phyloP scores from a whole-genome alignment of 2,113 vertebrate species.

The Carassius auratus region DNA sequence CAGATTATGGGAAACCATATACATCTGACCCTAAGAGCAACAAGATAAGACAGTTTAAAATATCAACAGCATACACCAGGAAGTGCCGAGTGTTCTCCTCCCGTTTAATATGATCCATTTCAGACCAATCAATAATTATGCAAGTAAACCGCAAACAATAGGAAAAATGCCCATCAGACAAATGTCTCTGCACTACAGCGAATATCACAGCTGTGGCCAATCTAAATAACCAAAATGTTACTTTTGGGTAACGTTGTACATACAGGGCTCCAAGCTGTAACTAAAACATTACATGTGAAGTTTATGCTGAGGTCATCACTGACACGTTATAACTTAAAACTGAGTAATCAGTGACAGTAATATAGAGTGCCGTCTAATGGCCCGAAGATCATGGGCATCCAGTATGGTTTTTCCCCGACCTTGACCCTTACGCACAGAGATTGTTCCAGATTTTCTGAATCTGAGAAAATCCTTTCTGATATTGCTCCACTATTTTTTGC shows the following conservation, averaged over 20 bases:
- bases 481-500: too few species aligned
- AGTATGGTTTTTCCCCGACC: too few species aligned
- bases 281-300: too few species aligned
- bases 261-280: too few species aligned
- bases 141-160: constrained; percentile 21
- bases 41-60: constrained; percentile 25
- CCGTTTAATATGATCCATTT: constrained; percentile 23
- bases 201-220: background rate
- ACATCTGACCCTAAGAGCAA: constrained; percentile 2
- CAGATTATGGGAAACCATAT: constrained; percentile 5
- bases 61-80: background rate
- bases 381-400: too few species aligned
- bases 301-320: too few species aligned
- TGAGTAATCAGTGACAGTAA: too few species aligned
- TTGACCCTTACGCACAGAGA: too few species aligned
- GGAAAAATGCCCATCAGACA: background rate
- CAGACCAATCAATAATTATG: constrained; percentile 24
- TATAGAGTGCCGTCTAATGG: too few species aligned
- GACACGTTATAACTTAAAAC: too few species aligned
- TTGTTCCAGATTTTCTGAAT: too few species aligned
- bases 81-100: background rate
- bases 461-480: too few species aligned
- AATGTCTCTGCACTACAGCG: background rate
- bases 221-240: background rate
- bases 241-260: background rate